Percentiles rank a stretch among this genome's conserved stretches.
These are phyloP conservation scores for Callimico goeldii DNA, from an alignment of 2,797 vertebrate genomes.

Conservation along the genomic window DNA sequence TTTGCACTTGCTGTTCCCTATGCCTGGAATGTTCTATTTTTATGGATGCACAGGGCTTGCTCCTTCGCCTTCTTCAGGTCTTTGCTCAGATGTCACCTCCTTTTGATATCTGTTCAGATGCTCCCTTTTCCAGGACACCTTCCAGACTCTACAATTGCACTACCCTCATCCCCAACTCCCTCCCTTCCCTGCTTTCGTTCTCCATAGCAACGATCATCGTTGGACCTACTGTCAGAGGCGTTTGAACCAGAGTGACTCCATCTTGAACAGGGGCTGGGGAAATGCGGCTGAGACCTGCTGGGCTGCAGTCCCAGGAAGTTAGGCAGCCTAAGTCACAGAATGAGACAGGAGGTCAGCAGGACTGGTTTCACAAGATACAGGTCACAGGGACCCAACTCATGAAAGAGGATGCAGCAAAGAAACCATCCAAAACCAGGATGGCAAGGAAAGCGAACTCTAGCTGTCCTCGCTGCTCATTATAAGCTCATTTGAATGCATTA, in stretches of 20 bases:
- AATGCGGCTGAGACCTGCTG: not conserved
- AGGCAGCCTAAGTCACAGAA: not conserved
- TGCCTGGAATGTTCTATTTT: not conserved
- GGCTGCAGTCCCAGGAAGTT: not conserved
- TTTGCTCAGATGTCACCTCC: not conserved
- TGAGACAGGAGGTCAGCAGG: not conserved
- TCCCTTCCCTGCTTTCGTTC: not conserved
- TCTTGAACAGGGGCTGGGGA: not conserved
- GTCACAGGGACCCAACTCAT: not conserved
- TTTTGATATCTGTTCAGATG: not conserved
- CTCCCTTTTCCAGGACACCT: not conserved
- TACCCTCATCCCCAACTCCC: rapidly evolving
- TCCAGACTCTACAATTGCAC: not conserved
- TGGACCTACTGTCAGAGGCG: not conserved
- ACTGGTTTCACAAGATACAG: not conserved
- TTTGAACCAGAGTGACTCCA: not conserved
- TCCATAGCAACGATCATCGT: not conserved
- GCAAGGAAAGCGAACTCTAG: not conserved
- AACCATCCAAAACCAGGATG: not conserved
- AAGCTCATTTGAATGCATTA: not conserved
- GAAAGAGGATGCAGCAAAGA: not conserved
- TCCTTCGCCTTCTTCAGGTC: not conserved
- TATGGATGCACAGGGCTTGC: rapidly evolving
- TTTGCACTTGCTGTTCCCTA: not conserved
- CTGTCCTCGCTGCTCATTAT: not conserved